Conservation (phyloP, 2,888 invertebrate genomes). For the Leptodirus hochenwartii region DNA sequence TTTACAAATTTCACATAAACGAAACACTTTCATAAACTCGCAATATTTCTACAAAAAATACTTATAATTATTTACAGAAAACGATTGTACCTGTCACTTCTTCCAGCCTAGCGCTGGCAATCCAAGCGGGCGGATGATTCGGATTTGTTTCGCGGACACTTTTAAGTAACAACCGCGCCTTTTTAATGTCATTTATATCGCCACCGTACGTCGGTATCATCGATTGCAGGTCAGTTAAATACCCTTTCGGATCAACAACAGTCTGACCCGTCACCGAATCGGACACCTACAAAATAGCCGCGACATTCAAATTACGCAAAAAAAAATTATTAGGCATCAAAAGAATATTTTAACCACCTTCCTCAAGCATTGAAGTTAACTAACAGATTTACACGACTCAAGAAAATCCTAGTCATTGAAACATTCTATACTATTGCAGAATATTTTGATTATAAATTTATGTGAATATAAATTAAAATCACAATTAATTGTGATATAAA, state of each 20-base stretch:
- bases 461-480: too few species aligned
- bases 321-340: slow-evolving; percentile 14
- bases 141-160: slow-evolving; percentile 97
- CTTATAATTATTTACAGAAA: slow-evolving; percentile 1
- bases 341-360: not conserved
- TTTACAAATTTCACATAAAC: slow-evolving; percentile 3
- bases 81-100: slow-evolving; percentile 37
- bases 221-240: slow-evolving; percentile 96
- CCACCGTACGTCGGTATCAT: slow-evolving; percentile 99
- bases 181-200: slow-evolving; percentile 95
- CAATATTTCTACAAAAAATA: not conserved
- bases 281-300: slow-evolving; percentile 65
- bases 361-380: too few species aligned
- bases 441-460: too few species aligned
- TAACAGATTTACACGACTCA: too few species aligned
- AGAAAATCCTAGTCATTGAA: too few species aligned
- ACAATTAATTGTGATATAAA: too few species aligned
- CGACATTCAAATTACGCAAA: too few species aligned
- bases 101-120: slow-evolving; percentile 93
- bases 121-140: slow-evolving; percentile 99
- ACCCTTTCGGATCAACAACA: slow-evolving; percentile 98
- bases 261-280: slow-evolving; percentile 99
- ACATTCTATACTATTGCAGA: too few species aligned
- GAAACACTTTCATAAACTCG: not conserved
- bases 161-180: slow-evolving; percentile 84